These are phyloP conservation scores for Papilio machaon DNA, from an alignment of 1,140 invertebrate genomes.

Conservation along the genomic window DNA sequence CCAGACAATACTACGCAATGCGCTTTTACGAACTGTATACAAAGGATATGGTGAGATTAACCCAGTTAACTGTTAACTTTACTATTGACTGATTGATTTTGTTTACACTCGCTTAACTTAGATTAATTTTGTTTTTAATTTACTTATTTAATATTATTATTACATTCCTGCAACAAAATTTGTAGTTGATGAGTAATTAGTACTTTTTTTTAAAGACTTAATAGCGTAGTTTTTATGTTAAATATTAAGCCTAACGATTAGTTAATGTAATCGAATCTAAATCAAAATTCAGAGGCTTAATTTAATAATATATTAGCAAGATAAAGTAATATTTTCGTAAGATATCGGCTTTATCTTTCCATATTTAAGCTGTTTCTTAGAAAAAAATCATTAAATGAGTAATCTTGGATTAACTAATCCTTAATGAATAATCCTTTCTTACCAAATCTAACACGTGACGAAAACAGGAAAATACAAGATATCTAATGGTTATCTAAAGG, in stretches of 20 bases:
- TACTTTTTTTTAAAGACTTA: neutral
- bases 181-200: neutral
- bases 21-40: neutral
- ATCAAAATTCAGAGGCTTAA: neutral
- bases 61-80: neutral
- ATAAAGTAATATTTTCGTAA: neutral
- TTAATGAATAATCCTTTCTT: neutral
- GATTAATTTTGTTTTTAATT: neutral
- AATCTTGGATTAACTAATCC: neutral
- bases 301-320: neutral
- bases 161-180: neutral
- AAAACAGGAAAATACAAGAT: neutral
- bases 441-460: too few species aligned
- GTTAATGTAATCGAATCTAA: neutral
- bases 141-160: neutral
- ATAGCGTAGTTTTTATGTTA: neutral
- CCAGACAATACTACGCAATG: neutral
- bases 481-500: neutral
- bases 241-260: neutral
- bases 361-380: neutral
- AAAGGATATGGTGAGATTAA: neutral
- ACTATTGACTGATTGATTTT: neutral
- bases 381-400: neutral
- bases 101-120: neutral
- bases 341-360: neutral